phyloP scores from a whole-genome alignment of 2,113 vertebrate species.

The Rhinopomastus cyanomelas region DNA sequence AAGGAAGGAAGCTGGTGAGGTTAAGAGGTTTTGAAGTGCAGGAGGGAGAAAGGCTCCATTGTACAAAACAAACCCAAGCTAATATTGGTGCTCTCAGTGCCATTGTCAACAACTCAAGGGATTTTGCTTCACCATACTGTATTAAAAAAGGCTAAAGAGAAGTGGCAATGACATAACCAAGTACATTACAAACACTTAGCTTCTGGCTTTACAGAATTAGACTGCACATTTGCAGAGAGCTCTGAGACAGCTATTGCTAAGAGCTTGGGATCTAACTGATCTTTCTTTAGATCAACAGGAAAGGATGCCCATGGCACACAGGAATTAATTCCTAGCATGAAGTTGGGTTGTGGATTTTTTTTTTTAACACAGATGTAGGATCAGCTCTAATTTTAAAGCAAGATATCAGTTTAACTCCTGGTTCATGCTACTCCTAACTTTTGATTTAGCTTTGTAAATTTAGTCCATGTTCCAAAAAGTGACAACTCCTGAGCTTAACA shows the following conservation, averaged over 20 bases:
- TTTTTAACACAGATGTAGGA: background rate
- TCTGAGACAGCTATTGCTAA: background rate
- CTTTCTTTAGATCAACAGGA: background rate
- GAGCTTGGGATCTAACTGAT: background rate
- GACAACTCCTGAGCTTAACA: background rate
- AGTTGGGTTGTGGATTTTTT: background rate
- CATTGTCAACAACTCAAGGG: background rate
- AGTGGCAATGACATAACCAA: background rate
- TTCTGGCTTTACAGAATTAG: background rate
- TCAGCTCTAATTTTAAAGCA: background rate
- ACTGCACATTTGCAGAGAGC: background rate
- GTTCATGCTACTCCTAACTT: background rate
- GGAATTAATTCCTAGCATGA: background rate
- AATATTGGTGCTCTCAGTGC: background rate
- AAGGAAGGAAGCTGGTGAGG: background rate
- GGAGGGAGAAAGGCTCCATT: background rate
- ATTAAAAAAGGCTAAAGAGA: background rate
- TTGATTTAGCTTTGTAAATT: background rate
- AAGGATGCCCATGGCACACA: background rate
- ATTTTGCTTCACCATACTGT: background rate
- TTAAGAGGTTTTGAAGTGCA: background rate
- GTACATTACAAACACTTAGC: background rate
- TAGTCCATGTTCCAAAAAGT: background rate
- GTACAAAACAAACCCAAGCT: background rate
- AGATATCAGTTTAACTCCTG: background rate